Conservation (phyloP, 2,888 invertebrate species). For the Anodontia alba region DNA sequence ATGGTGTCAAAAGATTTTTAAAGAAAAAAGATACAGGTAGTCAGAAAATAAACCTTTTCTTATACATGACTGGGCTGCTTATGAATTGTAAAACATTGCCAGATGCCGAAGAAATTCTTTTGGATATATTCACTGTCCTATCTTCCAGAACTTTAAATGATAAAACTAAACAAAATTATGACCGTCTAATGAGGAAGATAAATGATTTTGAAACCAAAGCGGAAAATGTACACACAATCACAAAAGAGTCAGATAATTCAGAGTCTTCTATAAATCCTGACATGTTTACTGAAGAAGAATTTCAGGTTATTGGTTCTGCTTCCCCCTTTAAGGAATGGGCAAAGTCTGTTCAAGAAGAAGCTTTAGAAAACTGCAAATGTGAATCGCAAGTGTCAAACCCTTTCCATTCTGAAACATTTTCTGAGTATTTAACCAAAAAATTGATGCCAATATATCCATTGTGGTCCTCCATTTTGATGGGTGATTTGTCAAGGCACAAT, state of each 20-base stretch:
- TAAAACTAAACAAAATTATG: conserved; percentile 14
- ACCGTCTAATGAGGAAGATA: conserved; percentile 24
- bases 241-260: background rate
- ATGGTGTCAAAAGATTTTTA: conserved; percentile 7
- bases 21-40: conserved; percentile 22
- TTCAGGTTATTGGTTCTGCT: conserved; percentile 3
- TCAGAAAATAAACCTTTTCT: conserved; percentile 19
- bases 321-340: conserved; percentile 5
- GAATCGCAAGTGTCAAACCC: background rate
- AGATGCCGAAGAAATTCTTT: conserved; percentile 23
- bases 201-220: conserved; percentile 16
- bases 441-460: conserved; percentile 9
- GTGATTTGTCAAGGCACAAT: conserved; percentile 26
- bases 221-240: background rate
- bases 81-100: conserved; percentile 35
- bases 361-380: background rate
- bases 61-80: conserved; percentile 25
- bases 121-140: conserved; percentile 22
- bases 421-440: background rate
- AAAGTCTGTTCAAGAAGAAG: conserved; percentile 1
- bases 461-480: conserved; percentile 28
- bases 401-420: background rate
- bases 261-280: background rate
- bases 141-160: conserved; percentile 7
- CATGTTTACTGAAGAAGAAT: conserved; percentile 5